Evolutionary conservation across 1,140 invertebrate genomes (phyloP).

Genomic region (Drosophila nebulosa): DNA sequence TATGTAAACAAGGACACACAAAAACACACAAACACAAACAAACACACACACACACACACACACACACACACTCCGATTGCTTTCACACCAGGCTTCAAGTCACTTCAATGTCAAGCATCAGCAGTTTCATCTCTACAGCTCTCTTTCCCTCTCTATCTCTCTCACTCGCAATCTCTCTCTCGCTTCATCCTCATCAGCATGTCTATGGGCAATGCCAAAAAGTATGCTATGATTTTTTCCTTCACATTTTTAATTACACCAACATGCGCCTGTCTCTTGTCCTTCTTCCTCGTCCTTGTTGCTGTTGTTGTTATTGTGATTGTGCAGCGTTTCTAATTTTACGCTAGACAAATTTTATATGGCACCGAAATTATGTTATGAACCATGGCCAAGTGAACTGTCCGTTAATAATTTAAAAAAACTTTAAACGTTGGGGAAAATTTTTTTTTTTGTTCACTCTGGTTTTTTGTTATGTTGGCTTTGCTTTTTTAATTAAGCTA

Average conservation of each 20-base stretch:
- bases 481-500: conserved; percentile 59
- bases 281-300: conserved; percentile 35
- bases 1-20: conserved; percentile 56
- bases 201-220: conserved; percentile 59
- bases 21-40: conserved; percentile 1
- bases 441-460: conserved; percentile 15
- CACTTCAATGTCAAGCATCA: conserved; percentile 71
- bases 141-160: background rate
- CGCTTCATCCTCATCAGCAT: conserved; percentile 59
- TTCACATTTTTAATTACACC: conserved; percentile 66
- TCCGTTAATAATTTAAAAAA: conserved; percentile 55
- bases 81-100: conserved; percentile 45
- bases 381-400: conserved; percentile 51
- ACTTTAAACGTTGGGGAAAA: conserved; percentile 41
- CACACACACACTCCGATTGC: background rate
- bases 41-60: conserved; percentile 6
- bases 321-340: conserved; percentile 74
- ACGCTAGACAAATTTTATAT: conserved; percentile 76
- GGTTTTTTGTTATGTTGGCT: background rate
- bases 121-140: conserved; percentile 14
- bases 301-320: conserved; percentile 34
- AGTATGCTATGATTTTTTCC: conserved; percentile 56
- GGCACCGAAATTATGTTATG: conserved; percentile 73
- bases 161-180: background rate
- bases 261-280: conserved; percentile 14